Evolutionary conservation across 2,888 invertebrate species (phyloP).

Genomic region (Orthosia incerta): DNA sequence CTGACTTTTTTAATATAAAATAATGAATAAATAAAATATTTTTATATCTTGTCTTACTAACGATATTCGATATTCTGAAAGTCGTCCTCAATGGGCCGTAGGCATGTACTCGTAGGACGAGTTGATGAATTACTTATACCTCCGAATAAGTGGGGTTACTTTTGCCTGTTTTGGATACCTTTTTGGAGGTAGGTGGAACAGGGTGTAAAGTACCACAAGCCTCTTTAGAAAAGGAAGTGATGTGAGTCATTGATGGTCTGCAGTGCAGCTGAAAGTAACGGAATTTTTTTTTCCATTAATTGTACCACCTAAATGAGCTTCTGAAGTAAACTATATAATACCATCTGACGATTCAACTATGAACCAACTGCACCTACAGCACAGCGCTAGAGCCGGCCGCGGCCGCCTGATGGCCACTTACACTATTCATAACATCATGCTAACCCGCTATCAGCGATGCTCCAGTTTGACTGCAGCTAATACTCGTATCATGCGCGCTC

Average conservation of each 20-base stretch:
- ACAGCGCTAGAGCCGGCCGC: background rate
- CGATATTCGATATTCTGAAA: too few species aligned
- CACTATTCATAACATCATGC: background rate
- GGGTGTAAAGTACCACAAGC: too few species aligned
- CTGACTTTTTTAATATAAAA: too few species aligned
- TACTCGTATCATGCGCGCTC: background rate
- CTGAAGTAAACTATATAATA: background rate
- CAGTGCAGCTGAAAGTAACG: background rate
- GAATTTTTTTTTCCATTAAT: background rate
- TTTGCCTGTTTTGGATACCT: background rate
- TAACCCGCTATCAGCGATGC: background rate
- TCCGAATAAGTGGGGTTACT: background rate
- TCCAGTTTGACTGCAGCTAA: background rate
- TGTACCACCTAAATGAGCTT: background rate
- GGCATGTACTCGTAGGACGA: too few species aligned
- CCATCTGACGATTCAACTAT: background rate
- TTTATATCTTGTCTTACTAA: too few species aligned
- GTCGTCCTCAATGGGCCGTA: too few species aligned
- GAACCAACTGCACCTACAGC: background rate
- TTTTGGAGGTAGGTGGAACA: too few species aligned
- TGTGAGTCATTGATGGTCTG: background rate
- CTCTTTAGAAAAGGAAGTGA: too few species aligned
- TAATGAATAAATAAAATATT: too few species aligned
- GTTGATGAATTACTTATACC: too few species aligned
- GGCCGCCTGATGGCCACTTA: background rate